These are phyloP conservation scores for Drymonia ruficornis DNA, from an alignment of 2,888 invertebrate species.

Conservation along the genomic window DNA sequence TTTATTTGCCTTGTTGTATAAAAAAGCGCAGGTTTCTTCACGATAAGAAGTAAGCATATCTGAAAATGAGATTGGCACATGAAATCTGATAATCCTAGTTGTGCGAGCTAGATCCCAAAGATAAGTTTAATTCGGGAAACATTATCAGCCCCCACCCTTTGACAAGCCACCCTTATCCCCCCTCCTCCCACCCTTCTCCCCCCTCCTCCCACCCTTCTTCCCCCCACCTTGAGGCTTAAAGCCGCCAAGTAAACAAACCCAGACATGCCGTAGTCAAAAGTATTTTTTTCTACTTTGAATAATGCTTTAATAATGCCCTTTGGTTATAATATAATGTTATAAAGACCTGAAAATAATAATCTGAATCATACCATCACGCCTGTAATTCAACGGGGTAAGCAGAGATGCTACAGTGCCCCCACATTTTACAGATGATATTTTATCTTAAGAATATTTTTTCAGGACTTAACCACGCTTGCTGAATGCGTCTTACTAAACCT, in stretches of 20 bases:
- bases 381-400: not conserved
- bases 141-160: not conserved
- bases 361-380: not conserved
- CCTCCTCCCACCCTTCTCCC: too few species aligned
- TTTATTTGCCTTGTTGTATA: too few species aligned
- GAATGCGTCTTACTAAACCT: too few species aligned
- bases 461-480: too few species aligned
- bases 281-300: not conserved
- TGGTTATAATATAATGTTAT: not conserved
- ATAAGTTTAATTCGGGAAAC: not conserved
- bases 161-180: too few species aligned
- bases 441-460: too few species aligned
- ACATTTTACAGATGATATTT: too few species aligned
- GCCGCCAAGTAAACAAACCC: constrained; percentile 1
- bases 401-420: not conserved
- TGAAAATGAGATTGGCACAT: too few species aligned
- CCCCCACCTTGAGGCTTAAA: not conserved
- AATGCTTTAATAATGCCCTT: constrained; percentile 1
- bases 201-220: not conserved
- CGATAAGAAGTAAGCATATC: too few species aligned
- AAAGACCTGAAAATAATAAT: not conserved
- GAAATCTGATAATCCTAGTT: too few species aligned
- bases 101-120: not conserved
- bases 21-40: too few species aligned
- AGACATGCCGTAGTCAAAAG: constrained; percentile 1